Base-by-base conservation (phyloP, 2,113 vertebrate species). In the Oophaga pumilio region DNA sequence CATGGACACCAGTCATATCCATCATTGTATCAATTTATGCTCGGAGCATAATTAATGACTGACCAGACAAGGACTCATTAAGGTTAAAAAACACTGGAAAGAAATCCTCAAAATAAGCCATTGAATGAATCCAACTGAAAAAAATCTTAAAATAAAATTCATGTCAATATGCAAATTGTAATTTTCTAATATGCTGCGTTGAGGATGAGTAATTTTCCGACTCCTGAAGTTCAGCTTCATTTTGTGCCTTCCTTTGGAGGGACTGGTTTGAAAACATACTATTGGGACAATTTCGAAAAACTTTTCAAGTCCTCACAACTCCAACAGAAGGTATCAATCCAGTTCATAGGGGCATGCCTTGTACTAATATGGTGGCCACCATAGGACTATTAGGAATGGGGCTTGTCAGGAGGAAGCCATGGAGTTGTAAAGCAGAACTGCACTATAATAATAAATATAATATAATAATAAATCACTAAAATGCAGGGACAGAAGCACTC, bases 1-100 rank as follows among this genome's bases (percentile, higher is more conserved):
- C 14, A 83, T 33, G 49, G 79, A 66, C 22, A 53, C 20, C 7
- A 18, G 74, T 76, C 80, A 84, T 84, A 88, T 88, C 87, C 87
- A 88, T 88, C 87, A 74, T 76, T 77, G 56, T 14, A 62, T 62
- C 53, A 76, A 52, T 52, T 22, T n/a, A 69, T 80, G 59, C 85
- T 77, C 14, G 24, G 15, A 88, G 87, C 73, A 68, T 15, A 84
- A 77, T 76, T 83, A 88, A 84, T 88, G 87, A 84, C 11, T 24
- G 77, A 24, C 28, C 9, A 26, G 80, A 84, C 69, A 66, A 7
- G 71, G 76, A 88, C 71, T 76, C 50, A 20, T 62, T 73, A 2
- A 14, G 62, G 43, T 74, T 33, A 17, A 33, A 43, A 20, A 66
- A 60, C n/a, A 26, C 59, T 28, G 13, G 52, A 79, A 28, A 79